Evolutionary conservation across 1,140 invertebrate genomes (phyloP).

Genomic region (Trichonephila inaurata): DNA sequence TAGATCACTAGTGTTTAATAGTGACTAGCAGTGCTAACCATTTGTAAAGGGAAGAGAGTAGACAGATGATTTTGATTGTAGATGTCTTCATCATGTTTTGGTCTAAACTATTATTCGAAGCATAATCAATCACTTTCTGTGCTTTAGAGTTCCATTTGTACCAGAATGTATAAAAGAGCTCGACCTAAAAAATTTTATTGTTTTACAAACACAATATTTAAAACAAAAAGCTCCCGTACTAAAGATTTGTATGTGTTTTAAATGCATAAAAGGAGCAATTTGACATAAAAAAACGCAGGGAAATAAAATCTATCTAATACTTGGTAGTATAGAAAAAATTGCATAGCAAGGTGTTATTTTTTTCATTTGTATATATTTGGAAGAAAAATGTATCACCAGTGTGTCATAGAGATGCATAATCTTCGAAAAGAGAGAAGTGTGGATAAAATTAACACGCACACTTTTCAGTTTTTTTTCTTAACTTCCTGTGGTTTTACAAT

Average conservation of each 20-base stretch:
- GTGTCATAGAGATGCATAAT: constrained; percentile 63
- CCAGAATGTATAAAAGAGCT: constrained; percentile 58
- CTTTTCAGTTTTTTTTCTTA: constrained; percentile 4
- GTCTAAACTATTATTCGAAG: neutral
- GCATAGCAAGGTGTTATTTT: constrained; percentile 49
- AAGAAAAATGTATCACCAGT: constrained; percentile 64
- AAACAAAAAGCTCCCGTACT: neutral
- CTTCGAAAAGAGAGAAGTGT: neutral
- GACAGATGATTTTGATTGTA: constrained; percentile 22
- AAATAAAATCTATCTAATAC: constrained; percentile 62
- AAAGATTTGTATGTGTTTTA: neutral
- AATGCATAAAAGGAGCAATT: constrained; percentile 50
- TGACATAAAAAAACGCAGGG: constrained; percentile 20
- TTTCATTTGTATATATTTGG: constrained; percentile 54
- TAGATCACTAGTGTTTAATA: too few species aligned
- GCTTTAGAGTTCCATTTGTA: neutral
- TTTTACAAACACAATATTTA: constrained; percentile 35
- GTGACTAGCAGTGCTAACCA: neutral
- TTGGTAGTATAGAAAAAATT: constrained; percentile 40
- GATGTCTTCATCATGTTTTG: neutral
- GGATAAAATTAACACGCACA: constrained; percentile 27
- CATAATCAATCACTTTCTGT: neutral
- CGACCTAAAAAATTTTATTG: constrained; percentile 23
- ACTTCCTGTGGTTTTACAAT: constrained; percentile 27
- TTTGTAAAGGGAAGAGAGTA: constrained; percentile 1